phyloP scores from a whole-genome alignment of 2,888 invertebrate genomes.

The Drosophila acutilabella region DNA sequence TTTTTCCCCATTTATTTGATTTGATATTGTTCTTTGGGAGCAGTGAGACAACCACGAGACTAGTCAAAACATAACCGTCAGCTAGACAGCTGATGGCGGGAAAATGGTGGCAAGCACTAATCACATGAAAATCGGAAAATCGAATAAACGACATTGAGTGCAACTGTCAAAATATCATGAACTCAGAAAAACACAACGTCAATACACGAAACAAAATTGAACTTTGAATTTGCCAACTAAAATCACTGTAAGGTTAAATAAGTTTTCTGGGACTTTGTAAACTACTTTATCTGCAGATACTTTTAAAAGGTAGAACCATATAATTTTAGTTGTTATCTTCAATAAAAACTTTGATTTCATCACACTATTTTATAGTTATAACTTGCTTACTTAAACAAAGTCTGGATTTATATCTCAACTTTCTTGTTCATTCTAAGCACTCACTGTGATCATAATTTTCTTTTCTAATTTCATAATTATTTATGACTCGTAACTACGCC shows the following conservation, averaged over 20 bases:
- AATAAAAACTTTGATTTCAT: too few species aligned
- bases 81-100: conserved; percentile 30
- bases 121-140: conserved; percentile 58
- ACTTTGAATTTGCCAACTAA: neutral
- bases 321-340: too few species aligned
- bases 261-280: too few species aligned
- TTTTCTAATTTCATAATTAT: conserved; percentile 5
- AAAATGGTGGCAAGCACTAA: conserved; percentile 50
- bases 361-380: too few species aligned
- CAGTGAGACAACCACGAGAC: conserved; percentile 40
- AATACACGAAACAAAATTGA: conserved; percentile 24
- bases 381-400: too few species aligned
- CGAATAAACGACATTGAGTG: conserved; percentile 58
- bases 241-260: too few species aligned
- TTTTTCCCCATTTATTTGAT: conserved; percentile 14
- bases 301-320: too few species aligned
- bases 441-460: neutral
- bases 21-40: conserved; percentile 17
- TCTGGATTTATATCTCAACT: neutral
- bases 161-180: conserved; percentile 32
- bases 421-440: neutral
- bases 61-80: conserved; percentile 25
- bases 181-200: conserved; percentile 25
- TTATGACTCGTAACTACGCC: neutral
- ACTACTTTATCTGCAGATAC: too few species aligned